These are phyloP conservation scores for Salvelinus sp. DNA, from an alignment of 2,113 vertebrate genomes.

Conservation along the genomic window DNA sequence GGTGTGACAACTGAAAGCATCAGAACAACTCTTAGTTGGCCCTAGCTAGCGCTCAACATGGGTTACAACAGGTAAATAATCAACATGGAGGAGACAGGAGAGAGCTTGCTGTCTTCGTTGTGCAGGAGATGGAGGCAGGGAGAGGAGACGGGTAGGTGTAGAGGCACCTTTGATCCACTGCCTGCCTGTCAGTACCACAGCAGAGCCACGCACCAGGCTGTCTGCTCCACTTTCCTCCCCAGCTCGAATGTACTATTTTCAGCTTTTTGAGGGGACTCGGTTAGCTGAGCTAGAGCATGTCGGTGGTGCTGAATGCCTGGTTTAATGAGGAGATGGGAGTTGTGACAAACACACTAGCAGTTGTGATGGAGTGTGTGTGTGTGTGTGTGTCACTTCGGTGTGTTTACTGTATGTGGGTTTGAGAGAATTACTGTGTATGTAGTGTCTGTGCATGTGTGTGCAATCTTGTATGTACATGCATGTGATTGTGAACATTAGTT, in stretches of 20 bases:
- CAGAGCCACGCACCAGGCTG: conserved; percentile 28
- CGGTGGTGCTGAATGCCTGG: conserved; percentile 30
- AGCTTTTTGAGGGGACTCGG: conserved; percentile 44
- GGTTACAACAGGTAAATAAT: not conserved
- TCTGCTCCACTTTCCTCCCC: conserved; percentile 59
- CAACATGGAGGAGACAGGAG: not conserved
- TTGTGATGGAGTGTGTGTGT: not conserved
- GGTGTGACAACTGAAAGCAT: no score
- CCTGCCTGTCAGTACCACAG: conserved; percentile 41
- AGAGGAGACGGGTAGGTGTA: conserved; percentile 18
- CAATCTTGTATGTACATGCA: not conserved
- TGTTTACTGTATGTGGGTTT: not conserved
- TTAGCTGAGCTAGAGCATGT: not conserved
- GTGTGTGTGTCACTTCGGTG: conserved; percentile 12
- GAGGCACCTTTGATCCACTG: conserved; percentile 41
- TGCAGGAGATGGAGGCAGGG: conserved; percentile 23
- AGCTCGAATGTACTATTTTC: conserved; percentile 47
- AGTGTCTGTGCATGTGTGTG: not conserved
- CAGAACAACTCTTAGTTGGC: no score
- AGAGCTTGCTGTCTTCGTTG: conserved; percentile 33
- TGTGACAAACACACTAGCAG: not conserved
- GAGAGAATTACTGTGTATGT: not conserved
- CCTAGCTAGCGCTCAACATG: not conserved
- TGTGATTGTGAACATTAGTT: not conserved
- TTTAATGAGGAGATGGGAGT: conserved; percentile 16